phyloP scores from a whole-genome alignment of 1,140 invertebrate genomes.

The Drosophila quadrilineata region DNA sequence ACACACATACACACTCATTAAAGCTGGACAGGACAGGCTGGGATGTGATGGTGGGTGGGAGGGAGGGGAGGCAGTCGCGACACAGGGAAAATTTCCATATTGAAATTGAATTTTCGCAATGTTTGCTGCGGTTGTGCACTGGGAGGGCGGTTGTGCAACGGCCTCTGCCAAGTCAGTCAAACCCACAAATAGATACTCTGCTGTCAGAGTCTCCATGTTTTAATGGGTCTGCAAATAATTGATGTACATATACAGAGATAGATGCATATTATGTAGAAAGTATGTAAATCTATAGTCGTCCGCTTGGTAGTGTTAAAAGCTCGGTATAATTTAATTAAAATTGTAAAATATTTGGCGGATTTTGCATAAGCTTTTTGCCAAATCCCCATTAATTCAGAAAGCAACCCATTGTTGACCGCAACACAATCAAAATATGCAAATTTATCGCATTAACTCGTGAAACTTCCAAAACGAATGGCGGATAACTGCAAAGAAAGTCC shows the following conservation, averaged over 20 bases:
- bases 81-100: conserved; percentile 62
- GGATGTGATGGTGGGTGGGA: not conserved
- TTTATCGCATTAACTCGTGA: conserved; percentile 80
- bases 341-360: conserved; percentile 78
- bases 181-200: conserved; percentile 15
- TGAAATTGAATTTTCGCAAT: conserved; percentile 69
- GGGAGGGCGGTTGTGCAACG: conserved; percentile 15
- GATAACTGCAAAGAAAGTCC: conserved; percentile 53
- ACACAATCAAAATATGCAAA: conserved; percentile 81
- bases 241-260: not conserved
- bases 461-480: conserved; percentile 49
- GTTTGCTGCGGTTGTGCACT: conserved; percentile 50
- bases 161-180: conserved; percentile 13
- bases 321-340: conserved; percentile 75
- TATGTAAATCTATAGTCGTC: not conserved
- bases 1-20: conserved; percentile 63
- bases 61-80: not conserved
- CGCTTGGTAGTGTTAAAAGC: conserved; percentile 50
- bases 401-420: conserved; percentile 79
- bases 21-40: conserved; percentile 24
- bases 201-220: too few species aligned
- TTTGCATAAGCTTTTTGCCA: conserved; percentile 72
- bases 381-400: conserved; percentile 79
- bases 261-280: not conserved
- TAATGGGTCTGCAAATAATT: too few species aligned